Base-by-base conservation (phyloP, 2,888 invertebrate genomes). In the Scaptomyza reducta region DNA sequence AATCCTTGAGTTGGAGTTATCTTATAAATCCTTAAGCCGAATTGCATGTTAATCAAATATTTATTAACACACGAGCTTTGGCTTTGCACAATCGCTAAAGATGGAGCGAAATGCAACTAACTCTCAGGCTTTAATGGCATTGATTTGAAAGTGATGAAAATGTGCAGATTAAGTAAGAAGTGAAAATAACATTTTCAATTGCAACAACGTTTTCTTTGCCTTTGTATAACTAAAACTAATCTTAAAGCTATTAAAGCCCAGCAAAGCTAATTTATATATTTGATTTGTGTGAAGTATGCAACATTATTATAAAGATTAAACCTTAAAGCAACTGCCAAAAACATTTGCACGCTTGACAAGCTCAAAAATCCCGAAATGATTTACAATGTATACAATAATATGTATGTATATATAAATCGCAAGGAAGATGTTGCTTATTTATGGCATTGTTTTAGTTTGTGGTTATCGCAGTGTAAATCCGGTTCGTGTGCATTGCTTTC, bases 401-500 rank as follows among this genome's bases (percentile, higher is more conserved):
- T 25, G 31, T 46, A 10, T 46, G 11, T 22, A 29, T 22, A 29
- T 9, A 18, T 6, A 10, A 18, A 18, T 11, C 31, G 33, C 11
- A 33, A 10, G 10, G 9, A 29, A 46, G 42, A 22, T 56, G 25
- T 16, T 57, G 47, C 13, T 71, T 50, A 45, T 33, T 58, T 54
- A 14, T 55, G 38, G 46, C 27, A 22, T 11, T 51, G 9, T 46
- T 57, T 55, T 56, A 73, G 58, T 56, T 40, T 67, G 44, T 53
- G 74, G 45, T 68, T 59, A 74, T 61, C 62, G 35, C 74, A 60
- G 67, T 66, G 77, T 22, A 73, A 73, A 50, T 73, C 74, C 67
- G 51, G 45, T 29, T 45, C 41, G 25, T 59, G 16, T 49, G 31
- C 27, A 5, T n/a, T n/a, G 22, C 35, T 53, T 3, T 25, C 42